Evolutionary conservation across 1,140 invertebrate genomes (phyloP), one percentile per base, ranked within the genome.

Genomic region (Galendromus occidentalis): DNA sequence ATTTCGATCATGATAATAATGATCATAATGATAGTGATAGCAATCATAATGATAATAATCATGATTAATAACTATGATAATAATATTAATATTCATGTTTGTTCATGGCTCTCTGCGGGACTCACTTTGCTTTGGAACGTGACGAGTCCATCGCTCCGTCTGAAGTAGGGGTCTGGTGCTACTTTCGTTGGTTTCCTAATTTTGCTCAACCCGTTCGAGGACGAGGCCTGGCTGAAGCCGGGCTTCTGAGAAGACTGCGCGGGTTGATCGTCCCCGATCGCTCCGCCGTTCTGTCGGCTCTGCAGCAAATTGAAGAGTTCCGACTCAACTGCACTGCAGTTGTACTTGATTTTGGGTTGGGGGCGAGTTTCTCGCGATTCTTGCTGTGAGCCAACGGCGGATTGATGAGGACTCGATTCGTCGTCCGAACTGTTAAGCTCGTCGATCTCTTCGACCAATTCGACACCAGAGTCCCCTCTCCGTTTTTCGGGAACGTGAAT

Each of bases 401-500:
- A 55, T 65, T 65, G 12, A 14, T 42, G 14, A n/a, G 20, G 59
- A 17, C 45, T 33, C 29, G 22, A 25, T 41, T 47, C 14, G 44
- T 7, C 44, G 64, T 59, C 30, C 14, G 65, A 42, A 25, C 47
- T 22, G 64, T 14, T 67, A 51, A n/a, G 5, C 45, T 65, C 25
- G 30, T 65, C 42, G 42, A 44, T 29, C 44, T 59, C 33, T 41
- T 44, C 22, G 29, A 47, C 17, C 66, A 63, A 30, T 69, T 64
- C n/a, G 44, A 47, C 45, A 66, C 66, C 17, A 67, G 64, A 41
- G 25, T 33, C 9, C 44, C 28, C 44, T 67, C 51, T 39, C 12
- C 66, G 64, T 39, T 55, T 29, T 22, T 64, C 42, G 17, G 66
- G 84, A 66, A 81, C 80, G 72, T 90, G 87, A 45, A 86, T 84